Conservation (phyloP, 2,113 vertebrate species). For the Paracanthobrama guichenoti region DNA sequence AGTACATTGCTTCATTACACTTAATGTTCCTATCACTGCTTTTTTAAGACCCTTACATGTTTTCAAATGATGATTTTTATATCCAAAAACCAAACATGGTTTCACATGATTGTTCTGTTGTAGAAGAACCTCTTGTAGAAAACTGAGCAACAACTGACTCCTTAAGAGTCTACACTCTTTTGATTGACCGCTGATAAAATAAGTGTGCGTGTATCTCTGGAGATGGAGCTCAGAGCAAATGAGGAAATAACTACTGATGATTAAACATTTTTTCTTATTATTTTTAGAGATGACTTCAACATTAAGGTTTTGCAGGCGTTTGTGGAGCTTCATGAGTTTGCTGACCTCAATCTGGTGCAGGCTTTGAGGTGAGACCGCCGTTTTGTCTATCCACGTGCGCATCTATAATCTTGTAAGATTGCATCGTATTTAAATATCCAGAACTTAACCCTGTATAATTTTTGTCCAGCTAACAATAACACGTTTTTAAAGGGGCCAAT, state of each 20-base stretch:
- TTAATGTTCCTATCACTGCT: background rate
- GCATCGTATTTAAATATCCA: background rate
- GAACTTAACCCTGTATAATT: background rate
- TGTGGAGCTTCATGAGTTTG: conserved; percentile 98
- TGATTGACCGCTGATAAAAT: background rate
- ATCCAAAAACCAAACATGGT: background rate
- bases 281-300: conserved; percentile 93
- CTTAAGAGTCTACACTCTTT: background rate
- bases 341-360: conserved; percentile 97
- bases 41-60: conserved; percentile 1
- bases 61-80: conserved; percentile 4
- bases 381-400: background rate
- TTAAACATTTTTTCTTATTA: conserved; percentile 45
- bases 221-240: background rate
- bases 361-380: conserved; percentile 86
- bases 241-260: background rate
- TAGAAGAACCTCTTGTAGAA: background rate
- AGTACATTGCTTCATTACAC: background rate
- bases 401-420: background rate
- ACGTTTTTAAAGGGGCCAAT: too few species aligned
- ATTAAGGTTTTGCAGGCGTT: conserved; percentile 97
- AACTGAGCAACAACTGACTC: background rate
- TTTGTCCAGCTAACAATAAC: background rate
- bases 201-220: background rate
- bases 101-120: background rate